Percentiles rank a stretch among this genome's conserved stretches.
Evolutionary conservation across 2,113 vertebrate species (phyloP).

Genomic region (Pomatorhinus ruficollis): DNA sequence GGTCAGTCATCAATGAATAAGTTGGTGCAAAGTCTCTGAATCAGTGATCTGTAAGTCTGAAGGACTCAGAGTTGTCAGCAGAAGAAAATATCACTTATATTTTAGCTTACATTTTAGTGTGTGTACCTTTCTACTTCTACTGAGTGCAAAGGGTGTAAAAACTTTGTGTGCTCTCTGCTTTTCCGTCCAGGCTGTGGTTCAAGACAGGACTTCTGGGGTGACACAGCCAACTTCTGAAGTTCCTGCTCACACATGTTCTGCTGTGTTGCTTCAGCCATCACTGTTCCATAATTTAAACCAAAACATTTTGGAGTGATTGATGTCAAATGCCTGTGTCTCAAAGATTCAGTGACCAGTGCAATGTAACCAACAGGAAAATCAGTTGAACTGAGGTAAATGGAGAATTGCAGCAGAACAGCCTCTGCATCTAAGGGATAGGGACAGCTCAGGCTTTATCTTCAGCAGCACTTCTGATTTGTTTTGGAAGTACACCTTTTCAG

Average conservation of each 20-base stretch:
- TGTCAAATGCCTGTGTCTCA: neutral
- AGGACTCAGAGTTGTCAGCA: neutral
- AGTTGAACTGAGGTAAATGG: neutral
- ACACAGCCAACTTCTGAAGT: neutral
- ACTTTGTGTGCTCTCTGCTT: neutral
- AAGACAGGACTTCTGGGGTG: neutral
- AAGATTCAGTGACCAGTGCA: neutral
- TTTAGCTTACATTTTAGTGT: neutral
- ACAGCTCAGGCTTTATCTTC: neutral
- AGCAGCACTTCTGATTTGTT: neutral
- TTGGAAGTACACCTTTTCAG: neutral
- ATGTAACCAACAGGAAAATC: neutral
- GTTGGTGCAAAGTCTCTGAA: neutral
- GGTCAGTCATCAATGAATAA: neutral
- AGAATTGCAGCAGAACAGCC: neutral
- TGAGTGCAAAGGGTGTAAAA: neutral
- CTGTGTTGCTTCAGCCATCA: neutral
- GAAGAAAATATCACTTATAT: neutral
- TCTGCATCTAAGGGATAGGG: neutral
- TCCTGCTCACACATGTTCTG: rapidly evolving
- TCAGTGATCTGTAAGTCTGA: neutral
- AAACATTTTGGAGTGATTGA: neutral
- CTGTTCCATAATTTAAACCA: neutral
- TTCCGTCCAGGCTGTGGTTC: neutral
- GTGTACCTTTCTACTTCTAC: neutral